phyloP scores from a whole-genome alignment of 2,888 invertebrate species.

The Chromoteleia sp. region DNA sequence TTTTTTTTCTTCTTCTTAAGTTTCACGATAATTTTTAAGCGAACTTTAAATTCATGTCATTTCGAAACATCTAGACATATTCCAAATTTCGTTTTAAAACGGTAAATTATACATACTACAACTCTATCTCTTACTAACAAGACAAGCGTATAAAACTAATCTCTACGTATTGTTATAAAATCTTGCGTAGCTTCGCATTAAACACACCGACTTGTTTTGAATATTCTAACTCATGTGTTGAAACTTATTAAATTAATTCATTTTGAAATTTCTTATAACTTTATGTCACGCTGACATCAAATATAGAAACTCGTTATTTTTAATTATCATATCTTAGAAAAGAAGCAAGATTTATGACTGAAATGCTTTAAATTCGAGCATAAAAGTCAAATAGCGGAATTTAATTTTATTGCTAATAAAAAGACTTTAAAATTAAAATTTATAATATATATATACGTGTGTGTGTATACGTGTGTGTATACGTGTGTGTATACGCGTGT shows the following conservation, averaged over 20 bases:
- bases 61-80: too few species aligned
- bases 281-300: slow-evolving; percentile 4
- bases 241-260: slow-evolving; percentile 15
- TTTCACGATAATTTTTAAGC: too few species aligned
- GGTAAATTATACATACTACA: slow-evolving; percentile 6
- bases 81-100: background rate
- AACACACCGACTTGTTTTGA: slow-evolving; percentile 3
- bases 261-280: slow-evolving; percentile 12
- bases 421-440: too few species aligned
- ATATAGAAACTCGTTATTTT: slow-evolving; percentile 1
- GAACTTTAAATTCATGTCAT: too few species aligned
- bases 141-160: background rate
- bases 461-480: too few species aligned
- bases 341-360: background rate
- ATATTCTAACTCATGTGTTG: slow-evolving; percentile 6
- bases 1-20: too few species aligned
- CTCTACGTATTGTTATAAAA: slow-evolving; percentile 16
- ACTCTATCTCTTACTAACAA: background rate
- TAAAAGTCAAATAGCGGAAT: too few species aligned
- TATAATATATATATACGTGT: too few species aligned
- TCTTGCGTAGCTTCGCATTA: background rate
- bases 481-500: too few species aligned
- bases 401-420: too few species aligned
- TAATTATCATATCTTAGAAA: background rate
- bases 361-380: background rate